phyloP scores from a whole-genome alignment of 2,888 invertebrate genomes.

The Branchipolynoe longqiensis region DNA sequence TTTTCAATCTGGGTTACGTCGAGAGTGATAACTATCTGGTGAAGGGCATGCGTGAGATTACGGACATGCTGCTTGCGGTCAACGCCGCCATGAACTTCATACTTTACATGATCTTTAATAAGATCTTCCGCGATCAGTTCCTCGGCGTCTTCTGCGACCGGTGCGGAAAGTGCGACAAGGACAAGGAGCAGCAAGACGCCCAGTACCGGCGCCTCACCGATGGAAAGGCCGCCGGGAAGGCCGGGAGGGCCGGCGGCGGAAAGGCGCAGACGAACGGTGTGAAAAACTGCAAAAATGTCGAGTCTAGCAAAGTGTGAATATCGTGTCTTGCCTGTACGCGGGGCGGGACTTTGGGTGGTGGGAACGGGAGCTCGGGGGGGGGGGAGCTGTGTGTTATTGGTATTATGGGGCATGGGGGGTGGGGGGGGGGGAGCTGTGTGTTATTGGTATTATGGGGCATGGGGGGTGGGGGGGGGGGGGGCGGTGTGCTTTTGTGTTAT shows the following conservation, averaged over 20 bases:
- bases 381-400: too few relatives aligned
- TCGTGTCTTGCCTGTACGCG: not conserved
- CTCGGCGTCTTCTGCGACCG: conserved; percentile 72
- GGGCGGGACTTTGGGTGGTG: too few relatives aligned
- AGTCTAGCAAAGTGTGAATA: conserved; percentile 23
- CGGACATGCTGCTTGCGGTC: conserved; percentile 78
- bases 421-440: too few relatives aligned
- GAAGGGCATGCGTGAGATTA: conserved; percentile 80
- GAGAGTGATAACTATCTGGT: conserved; percentile 77
- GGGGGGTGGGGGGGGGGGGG: too few relatives aligned
- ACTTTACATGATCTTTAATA: conserved; percentile 79
- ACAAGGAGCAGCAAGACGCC: conserved; percentile 46
- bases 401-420: too few relatives aligned
- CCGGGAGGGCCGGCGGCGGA: too few relatives aligned
- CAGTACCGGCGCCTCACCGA: conserved; percentile 52
- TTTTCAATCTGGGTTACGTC: conserved; percentile 80
- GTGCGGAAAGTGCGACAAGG: conserved; percentile 42
- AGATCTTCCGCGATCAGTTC: conserved; percentile 77
- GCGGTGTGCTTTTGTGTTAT: too few relatives aligned
- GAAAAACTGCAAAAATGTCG: conserved; percentile 39
- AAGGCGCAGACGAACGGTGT: conserved; percentile 9
- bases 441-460: too few relatives aligned
- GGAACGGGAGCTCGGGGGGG: too few relatives aligned
- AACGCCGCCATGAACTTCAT: conserved; percentile 81
- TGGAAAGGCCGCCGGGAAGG: too few relatives aligned